These are phyloP conservation scores for Bellardia pandia DNA, from an alignment of 2,888 invertebrate genomes.

Conservation along the genomic window DNA sequence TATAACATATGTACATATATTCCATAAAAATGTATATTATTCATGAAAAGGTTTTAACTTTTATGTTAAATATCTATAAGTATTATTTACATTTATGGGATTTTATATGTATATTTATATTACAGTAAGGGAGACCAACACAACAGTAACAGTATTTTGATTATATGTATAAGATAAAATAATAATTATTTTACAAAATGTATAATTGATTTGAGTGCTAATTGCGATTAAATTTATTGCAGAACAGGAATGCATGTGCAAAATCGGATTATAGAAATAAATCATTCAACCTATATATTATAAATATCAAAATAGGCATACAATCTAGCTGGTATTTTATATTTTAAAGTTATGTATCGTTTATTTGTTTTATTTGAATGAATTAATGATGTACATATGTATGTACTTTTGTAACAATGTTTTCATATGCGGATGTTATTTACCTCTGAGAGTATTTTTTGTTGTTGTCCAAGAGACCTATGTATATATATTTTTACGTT, in stretches of 20 bases:
- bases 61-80: not conserved
- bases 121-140: conserved; percentile 50
- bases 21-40: not conserved
- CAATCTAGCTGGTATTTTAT: too few species aligned
- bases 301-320: too few species aligned
- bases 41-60: not conserved
- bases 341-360: too few species aligned
- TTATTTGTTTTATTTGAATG: too few species aligned
- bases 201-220: not conserved
- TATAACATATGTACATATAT: too few species aligned
- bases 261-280: not conserved
- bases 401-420: too few species aligned
- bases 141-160: conserved; percentile 31
- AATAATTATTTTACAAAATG: conserved; percentile 12
- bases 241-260: not conserved
- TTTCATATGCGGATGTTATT: too few species aligned
- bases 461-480: too few species aligned
- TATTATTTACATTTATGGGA: conserved; percentile 34
- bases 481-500: too few species aligned
- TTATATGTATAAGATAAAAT: not conserved
- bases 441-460: too few species aligned
- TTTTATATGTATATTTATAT: not conserved
- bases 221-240: not conserved
- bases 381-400: too few species aligned
- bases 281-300: not conserved